Percentiles rank a stretch among this genome's conserved stretches.
phyloP scores from a whole-genome alignment of 2,888 invertebrate species.

The Tipula vernalis region DNA sequence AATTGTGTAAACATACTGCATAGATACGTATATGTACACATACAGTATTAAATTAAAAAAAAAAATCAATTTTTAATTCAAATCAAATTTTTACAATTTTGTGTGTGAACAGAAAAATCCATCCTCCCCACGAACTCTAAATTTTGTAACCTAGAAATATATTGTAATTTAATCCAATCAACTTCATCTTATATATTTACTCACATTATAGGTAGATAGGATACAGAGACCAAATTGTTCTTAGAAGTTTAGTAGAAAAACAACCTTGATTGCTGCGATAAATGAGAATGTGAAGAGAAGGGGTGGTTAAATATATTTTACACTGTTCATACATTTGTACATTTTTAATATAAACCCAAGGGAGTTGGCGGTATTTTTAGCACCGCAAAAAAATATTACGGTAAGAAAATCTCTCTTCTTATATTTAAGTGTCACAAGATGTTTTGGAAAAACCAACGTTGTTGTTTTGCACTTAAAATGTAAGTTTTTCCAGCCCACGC shows the following conservation, averaged over 20 bases:
- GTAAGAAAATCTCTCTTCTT: background rate
- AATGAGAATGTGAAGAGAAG: background rate
- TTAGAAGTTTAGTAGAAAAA: background rate
- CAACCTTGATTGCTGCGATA: background rate
- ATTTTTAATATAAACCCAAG: background rate
- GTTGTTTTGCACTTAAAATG: too few species aligned
- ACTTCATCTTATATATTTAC: background rate
- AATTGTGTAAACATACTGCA: background rate
- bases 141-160: background rate
- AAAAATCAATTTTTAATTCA: background rate
- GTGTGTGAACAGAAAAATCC: background rate
- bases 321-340: background rate
- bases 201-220: background rate
- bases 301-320: background rate
- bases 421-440: too few species aligned
- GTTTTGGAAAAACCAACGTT: too few species aligned
- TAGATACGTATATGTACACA: background rate
- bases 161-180: background rate
- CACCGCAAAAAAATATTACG: background rate
- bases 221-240: background rate
- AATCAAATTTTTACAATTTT: background rate
- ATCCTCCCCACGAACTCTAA: background rate
- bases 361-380: background rate
- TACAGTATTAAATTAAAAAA: background rate
- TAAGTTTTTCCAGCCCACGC: too few species aligned